A percentile compares a stretch with the other conserved stretches of the same genome.
phyloP scores from a whole-genome alignment of 2,113 vertebrate genomes.

The Setophaga kirtlandii region DNA sequence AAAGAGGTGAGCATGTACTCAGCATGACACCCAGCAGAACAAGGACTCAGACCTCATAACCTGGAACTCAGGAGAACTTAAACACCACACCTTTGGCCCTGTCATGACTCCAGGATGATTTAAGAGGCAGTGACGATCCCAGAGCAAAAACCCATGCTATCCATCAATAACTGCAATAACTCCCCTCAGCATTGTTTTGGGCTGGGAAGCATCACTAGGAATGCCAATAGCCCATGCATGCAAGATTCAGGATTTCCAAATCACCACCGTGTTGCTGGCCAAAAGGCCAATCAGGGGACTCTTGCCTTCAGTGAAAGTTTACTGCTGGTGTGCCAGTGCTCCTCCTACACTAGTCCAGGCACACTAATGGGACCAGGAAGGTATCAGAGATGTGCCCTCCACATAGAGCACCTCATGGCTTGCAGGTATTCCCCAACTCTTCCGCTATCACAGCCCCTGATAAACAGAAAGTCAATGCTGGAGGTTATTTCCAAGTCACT shows the following conservation, averaged over 20 bases:
- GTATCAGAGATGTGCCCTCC: neutral
- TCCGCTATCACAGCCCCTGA: neutral
- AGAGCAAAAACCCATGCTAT: neutral
- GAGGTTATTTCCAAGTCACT: neutral
- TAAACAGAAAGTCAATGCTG: rapidly evolving
- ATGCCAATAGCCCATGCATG: rapidly evolving
- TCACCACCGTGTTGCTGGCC: neutral
- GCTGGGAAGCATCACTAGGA: neutral
- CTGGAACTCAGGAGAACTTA: neutral
- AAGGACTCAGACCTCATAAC: neutral
- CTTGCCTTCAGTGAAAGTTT: neutral
- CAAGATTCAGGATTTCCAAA: neutral
- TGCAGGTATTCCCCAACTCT: rapidly evolving
- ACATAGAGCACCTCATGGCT: neutral
- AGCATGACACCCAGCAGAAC: neutral
- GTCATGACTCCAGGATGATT: neutral
- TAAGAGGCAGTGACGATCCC: neutral
- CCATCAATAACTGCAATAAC: neutral
- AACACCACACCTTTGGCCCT: neutral
- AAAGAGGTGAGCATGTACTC: neutral
- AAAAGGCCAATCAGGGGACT: neutral
- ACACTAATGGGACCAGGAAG: neutral
- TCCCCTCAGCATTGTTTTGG: rapidly evolving
- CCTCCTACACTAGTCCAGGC: neutral
- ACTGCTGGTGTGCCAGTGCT: neutral